These are phyloP conservation scores for Acronicta leporina DNA, from an alignment of 2,888 invertebrate genomes.

Conservation along the genomic window DNA sequence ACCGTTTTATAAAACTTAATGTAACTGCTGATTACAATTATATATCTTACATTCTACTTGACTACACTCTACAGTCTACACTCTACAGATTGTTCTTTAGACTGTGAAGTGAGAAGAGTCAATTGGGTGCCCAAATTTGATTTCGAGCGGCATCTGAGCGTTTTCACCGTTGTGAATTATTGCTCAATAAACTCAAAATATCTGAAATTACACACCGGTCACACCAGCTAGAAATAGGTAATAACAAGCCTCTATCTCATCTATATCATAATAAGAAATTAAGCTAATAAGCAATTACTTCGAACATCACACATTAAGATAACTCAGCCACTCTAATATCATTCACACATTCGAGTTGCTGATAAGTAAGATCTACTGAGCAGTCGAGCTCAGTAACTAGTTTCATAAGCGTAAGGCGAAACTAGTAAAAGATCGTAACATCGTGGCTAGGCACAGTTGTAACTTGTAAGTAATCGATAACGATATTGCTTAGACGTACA, in stretches of 20 bases:
- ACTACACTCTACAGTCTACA: too few species aligned
- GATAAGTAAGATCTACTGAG: conserved; percentile 51
- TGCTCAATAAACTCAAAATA: not conserved
- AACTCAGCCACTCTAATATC: conserved; percentile 42
- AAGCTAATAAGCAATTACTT: conserved; percentile 45
- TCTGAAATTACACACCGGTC: conserved; percentile 10
- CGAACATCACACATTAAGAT: conserved; percentile 39
- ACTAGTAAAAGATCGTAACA: conserved; percentile 35
- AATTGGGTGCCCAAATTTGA: too few species aligned
- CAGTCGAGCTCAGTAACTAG: conserved; percentile 26
- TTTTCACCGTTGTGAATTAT: too few species aligned
- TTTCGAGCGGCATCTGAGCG: too few species aligned
- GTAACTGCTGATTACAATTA: too few species aligned
- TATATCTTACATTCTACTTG: too few species aligned
- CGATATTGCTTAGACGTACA: conserved; percentile 55
- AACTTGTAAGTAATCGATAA: conserved; percentile 57
- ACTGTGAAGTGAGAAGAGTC: too few species aligned
- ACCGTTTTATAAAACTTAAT: too few species aligned
- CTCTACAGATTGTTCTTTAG: too few species aligned
- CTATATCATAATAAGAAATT: conserved; percentile 53
- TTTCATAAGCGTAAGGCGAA: conserved; percentile 12
- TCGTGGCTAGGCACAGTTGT: conserved; percentile 39
- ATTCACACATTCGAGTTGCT: conserved; percentile 44
- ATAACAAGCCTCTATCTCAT: conserved; percentile 36
- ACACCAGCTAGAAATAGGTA: conserved; percentile 34